phyloP scores from a whole-genome alignment of 2,888 invertebrate species.

The Chrysotoxum bicinctum region DNA sequence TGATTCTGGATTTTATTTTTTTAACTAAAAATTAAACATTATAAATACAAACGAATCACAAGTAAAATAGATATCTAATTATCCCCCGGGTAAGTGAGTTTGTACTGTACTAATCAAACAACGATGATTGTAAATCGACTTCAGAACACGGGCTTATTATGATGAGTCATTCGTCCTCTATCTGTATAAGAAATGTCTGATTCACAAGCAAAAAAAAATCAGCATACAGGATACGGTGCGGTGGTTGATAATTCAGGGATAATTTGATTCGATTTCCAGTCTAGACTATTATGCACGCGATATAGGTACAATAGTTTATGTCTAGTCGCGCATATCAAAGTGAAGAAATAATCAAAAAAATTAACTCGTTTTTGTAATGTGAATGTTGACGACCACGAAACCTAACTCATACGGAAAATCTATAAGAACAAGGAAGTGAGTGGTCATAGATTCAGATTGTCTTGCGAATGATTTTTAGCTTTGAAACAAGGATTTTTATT shows the following conservation, averaged over 20 bases:
- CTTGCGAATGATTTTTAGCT: not conserved
- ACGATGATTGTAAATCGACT: slow-evolving; percentile 7
- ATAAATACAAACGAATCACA: no score
- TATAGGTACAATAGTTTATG: not conserved
- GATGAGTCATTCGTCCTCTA: not conserved
- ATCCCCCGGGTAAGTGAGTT: not conserved
- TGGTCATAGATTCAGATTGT: not conserved
- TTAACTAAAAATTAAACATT: no score
- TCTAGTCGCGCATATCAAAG: slow-evolving; percentile 7
- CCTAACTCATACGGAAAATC: not conserved
- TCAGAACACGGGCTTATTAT: not conserved
- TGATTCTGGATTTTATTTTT: no score
- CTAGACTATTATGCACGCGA: slow-evolving; percentile 17
- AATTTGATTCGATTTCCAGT: slow-evolving; percentile 17
- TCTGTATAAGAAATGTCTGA: not conserved
- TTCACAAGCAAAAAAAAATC: not conserved
- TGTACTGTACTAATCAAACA: not conserved
- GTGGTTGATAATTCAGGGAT: slow-evolving; percentile 6
- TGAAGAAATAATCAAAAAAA: slow-evolving; percentile 5
- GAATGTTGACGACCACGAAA: not conserved
- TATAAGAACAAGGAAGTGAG: not conserved
- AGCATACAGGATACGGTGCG: not conserved
- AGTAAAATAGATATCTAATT: no score
- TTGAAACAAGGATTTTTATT: not conserved
- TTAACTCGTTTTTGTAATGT: not conserved